phyloP scores from a whole-genome alignment of 2,113 vertebrate species.

The Gila orcuttii region DNA sequence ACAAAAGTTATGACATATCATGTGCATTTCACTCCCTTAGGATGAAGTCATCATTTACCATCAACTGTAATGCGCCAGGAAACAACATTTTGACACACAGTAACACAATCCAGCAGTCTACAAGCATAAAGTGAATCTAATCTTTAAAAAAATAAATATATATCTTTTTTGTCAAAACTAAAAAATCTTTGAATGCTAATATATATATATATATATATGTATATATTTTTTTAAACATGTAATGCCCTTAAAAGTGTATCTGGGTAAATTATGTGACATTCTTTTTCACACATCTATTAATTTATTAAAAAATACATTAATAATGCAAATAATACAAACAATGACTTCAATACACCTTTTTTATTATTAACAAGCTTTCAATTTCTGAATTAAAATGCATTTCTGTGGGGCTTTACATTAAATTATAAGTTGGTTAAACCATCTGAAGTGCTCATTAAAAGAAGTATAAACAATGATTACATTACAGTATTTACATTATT shows the following conservation, averaged over 20 bases:
- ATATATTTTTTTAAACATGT: background rate
- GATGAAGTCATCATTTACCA: constrained; percentile 8
- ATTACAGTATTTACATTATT: too few relatives aligned
- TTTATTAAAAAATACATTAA: constrained; percentile 4
- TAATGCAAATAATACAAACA: background rate
- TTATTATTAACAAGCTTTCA: constrained; percentile 17
- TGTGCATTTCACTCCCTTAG: background rate
- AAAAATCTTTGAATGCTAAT: background rate
- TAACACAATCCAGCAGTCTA: background rate
- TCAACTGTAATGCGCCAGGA: background rate
- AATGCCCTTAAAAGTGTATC: background rate
- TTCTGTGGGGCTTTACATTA: background rate
- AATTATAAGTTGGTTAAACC: background rate
- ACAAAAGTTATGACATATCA: background rate
- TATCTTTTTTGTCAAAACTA: background rate
- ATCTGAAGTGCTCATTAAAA: background rate
- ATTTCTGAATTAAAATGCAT: constrained; percentile 1
- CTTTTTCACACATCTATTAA: background rate
- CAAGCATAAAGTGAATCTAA: background rate
- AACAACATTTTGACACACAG: background rate
- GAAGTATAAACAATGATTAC: background rate
- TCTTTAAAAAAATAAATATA: too few relatives aligned
- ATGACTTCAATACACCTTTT: background rate
- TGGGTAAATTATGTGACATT: background rate
- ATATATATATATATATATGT: background rate